Conservation (phyloP, 2,888 invertebrate genomes). For the Eupeodes latifasciatus region DNA sequence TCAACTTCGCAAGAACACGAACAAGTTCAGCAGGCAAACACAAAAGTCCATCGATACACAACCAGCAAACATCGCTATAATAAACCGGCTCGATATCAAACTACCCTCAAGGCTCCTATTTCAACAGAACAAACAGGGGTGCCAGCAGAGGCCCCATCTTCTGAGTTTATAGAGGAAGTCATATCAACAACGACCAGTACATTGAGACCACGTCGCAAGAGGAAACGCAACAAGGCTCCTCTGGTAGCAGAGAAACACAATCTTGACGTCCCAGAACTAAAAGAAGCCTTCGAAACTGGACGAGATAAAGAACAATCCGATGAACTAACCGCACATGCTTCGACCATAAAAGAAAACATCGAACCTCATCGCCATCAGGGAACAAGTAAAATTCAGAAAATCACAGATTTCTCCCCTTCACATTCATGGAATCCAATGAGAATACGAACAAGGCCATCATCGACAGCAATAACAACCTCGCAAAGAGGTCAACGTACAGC, state of each 20-base stretch:
- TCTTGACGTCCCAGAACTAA: slow-evolving; percentile 81
- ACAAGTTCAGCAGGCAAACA: slow-evolving; percentile 42
- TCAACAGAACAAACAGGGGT: slow-evolving; percentile 62
- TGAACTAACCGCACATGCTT: slow-evolving; percentile 79
- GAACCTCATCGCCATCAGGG: slow-evolving; percentile 1
- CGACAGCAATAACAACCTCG: neutral
- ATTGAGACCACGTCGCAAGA: slow-evolving; percentile 76
- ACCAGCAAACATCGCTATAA: slow-evolving; percentile 40
- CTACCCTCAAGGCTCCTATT: slow-evolving; percentile 39
- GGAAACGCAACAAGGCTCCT: slow-evolving; percentile 77
- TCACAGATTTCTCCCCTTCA: slow-evolving; percentile 69
- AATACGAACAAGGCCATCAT: slow-evolving; percentile 72
- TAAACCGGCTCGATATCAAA: slow-evolving; percentile 18
- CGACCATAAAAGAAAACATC: slow-evolving; percentile 78
- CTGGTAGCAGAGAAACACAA: slow-evolving; percentile 80
- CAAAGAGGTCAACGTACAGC: slow-evolving; percentile 43
- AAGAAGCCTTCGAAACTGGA: slow-evolving; percentile 81
- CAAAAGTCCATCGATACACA: slow-evolving; percentile 52
- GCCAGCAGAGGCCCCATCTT: slow-evolving; percentile 46
- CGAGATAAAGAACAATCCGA: slow-evolving; percentile 50
- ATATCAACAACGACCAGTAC: slow-evolving; percentile 43
- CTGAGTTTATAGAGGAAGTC: slow-evolving; percentile 71
- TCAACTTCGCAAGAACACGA: slow-evolving; percentile 30
- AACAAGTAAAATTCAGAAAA: slow-evolving; percentile 56
- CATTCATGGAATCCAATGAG: slow-evolving; percentile 81